phyloP scores from a whole-genome alignment of 2,113 vertebrate genomes.

The Phaetusa simplex region DNA sequence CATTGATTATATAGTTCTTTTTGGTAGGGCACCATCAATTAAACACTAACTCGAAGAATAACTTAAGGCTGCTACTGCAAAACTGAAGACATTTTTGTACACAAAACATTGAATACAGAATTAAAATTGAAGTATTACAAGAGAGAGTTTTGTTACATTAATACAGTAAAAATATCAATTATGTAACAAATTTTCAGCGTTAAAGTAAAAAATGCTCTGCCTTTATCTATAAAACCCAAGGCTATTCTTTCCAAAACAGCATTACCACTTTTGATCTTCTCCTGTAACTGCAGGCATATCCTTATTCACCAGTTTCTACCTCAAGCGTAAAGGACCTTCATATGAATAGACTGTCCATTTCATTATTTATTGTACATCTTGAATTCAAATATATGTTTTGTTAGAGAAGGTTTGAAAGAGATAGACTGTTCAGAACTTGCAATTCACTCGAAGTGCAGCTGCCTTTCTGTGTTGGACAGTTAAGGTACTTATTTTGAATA shows the following conservation, averaged over 20 bases:
- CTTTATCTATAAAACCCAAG: background rate
- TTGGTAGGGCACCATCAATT: background rate
- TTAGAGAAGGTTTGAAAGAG: background rate
- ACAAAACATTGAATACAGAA: background rate
- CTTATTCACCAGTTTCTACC: background rate
- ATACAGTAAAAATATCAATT: background rate
- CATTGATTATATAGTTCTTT: background rate
- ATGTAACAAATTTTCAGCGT: background rate
- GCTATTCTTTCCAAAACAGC: background rate
- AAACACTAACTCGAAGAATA: background rate
- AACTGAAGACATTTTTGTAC: background rate
- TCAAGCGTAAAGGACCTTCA: background rate
- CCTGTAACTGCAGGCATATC: background rate
- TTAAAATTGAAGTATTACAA: background rate
- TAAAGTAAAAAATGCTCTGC: background rate
- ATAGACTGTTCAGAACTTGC: background rate
- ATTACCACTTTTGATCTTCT: background rate
- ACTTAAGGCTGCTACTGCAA: background rate
- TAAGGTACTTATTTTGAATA: background rate
- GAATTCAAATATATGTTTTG: background rate
- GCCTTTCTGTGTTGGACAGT: background rate
- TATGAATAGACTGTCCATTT: background rate
- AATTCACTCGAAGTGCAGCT: background rate
- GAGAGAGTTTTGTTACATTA: background rate
- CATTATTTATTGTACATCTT: background rate